These are phyloP conservation scores for Muscina levida DNA, from an alignment of 2,888 invertebrate species.

Conservation along the genomic window DNA sequence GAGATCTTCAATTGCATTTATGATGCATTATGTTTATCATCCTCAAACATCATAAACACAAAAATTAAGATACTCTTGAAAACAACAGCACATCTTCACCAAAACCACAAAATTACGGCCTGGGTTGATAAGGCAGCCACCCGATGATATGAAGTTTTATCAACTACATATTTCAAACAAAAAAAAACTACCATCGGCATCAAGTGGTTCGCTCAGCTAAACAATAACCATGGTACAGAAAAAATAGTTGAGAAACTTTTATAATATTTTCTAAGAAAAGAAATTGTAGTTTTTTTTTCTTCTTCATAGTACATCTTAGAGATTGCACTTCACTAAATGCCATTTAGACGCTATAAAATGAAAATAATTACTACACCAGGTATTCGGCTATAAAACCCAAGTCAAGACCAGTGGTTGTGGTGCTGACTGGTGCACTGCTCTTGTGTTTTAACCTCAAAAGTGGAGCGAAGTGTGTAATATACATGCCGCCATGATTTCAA, in stretches of 20 bases:
- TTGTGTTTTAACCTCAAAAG: too few relatives aligned
- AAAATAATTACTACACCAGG: conserved; percentile 28
- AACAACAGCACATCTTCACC: not conserved
- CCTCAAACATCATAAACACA: conserved; percentile 51
- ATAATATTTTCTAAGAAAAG: conserved; percentile 10
- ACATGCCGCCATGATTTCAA: too few relatives aligned
- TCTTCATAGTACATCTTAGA: too few relatives aligned
- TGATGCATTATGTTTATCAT: conserved; percentile 31
- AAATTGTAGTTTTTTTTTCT: too few relatives aligned
- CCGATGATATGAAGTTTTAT: too few relatives aligned
- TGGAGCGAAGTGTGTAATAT: too few relatives aligned
- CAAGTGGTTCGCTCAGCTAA: not conserved
- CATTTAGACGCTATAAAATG: not conserved
- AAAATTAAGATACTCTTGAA: conserved; percentile 36
- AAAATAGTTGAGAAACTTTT: too few relatives aligned
- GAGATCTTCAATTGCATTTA: not conserved
- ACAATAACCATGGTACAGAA: not conserved
- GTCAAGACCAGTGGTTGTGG: too few relatives aligned
- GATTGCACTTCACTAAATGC: not conserved
- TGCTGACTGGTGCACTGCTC: too few relatives aligned
- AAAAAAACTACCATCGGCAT: conserved; percentile 6
- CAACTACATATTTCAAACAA: too few relatives aligned
- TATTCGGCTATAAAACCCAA: too few relatives aligned
- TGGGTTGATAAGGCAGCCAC: not conserved
- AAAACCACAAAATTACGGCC: not conserved